Conservation (phyloP, 2,113 vertebrate species). For the Trinectes maculatus region DNA sequence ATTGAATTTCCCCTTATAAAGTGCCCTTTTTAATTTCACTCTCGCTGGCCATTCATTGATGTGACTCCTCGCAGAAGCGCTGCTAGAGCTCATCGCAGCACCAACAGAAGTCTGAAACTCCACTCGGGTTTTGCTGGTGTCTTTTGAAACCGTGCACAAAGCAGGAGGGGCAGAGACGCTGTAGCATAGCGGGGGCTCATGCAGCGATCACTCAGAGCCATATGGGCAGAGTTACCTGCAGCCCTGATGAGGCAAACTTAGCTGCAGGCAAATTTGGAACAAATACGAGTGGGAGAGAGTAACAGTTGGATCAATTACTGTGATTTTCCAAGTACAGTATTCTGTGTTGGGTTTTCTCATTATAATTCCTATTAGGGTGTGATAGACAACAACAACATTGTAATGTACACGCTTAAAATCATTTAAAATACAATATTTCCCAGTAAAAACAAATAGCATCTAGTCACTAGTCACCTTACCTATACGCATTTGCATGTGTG, state of each 20-base stretch:
- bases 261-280: conserved; percentile 14
- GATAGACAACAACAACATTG: neutral
- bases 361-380: neutral
- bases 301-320: conserved; percentile 10
- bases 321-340: conserved; percentile 1
- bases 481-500: too few relatives aligned
- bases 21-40: conserved; percentile 42
- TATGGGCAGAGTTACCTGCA: conserved; percentile 22
- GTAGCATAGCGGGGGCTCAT: conserved; percentile 17
- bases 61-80: conserved; percentile 33
- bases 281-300: conserved; percentile 12
- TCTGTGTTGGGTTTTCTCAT: neutral
- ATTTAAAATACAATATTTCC: too few relatives aligned
- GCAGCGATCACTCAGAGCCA: conserved; percentile 19
- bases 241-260: conserved; percentile 25
- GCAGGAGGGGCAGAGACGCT: conserved; percentile 4
- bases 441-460: too few relatives aligned
- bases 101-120: conserved; percentile 45
- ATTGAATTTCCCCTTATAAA: conserved; percentile 66
- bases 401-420: too few relatives aligned
- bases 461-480: too few relatives aligned
- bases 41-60: conserved; percentile 31
- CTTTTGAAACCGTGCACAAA: conserved; percentile 25
- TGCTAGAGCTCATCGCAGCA: conserved; percentile 16
- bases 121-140: conserved; percentile 24